Evolutionary conservation across 2,888 invertebrate genomes (phyloP).

Genomic region (Cepaea hortensis): DNA sequence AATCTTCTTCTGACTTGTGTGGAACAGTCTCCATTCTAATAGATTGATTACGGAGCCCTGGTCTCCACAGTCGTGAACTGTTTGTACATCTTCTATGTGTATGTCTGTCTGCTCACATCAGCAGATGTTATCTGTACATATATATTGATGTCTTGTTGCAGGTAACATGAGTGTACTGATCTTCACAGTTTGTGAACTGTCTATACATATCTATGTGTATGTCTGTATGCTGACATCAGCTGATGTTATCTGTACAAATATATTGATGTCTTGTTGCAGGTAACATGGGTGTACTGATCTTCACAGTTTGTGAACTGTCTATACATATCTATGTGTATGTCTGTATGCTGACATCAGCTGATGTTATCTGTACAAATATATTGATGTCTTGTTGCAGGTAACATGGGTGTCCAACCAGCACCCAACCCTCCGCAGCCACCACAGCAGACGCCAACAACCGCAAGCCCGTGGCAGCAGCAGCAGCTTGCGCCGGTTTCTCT

Average conservation of each 20-base stretch:
- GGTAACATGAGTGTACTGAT: conserved; percentile 34
- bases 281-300: conserved; percentile 31
- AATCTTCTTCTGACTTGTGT: no score
- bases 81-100: no score
- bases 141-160: background rate
- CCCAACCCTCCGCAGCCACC: conserved; percentile 79
- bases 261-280: background rate
- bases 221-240: no score
- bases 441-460: conserved; percentile 53
- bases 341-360: no score
- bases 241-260: background rate
- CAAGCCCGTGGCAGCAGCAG: conserved; percentile 70
- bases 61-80: no score
- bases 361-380: background rate
- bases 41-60: no score
- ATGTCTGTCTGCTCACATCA: no score
- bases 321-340: no score
- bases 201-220: no score
- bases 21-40: no score
- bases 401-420: conserved; percentile 68
- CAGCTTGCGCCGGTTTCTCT: conserved; percentile 70
- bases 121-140: background rate
- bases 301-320: no score
- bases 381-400: conserved; percentile 5
- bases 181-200: no score